Evolutionary conservation across 2,113 vertebrate genomes (phyloP).

Genomic region (Jacana jacana): DNA sequence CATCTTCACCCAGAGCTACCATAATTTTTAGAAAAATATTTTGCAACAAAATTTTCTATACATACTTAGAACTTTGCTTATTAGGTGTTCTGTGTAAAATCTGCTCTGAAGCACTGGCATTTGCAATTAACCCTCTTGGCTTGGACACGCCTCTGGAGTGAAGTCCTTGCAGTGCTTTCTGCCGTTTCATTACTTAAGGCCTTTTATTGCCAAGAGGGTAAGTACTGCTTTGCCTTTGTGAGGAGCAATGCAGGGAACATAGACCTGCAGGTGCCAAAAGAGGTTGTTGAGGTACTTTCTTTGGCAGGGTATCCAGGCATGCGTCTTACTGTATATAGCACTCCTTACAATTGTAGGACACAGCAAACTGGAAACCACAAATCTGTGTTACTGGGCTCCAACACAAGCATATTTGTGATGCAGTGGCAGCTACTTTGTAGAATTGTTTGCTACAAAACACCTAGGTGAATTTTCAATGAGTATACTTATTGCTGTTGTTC

Average conservation of each 20-base stretch:
- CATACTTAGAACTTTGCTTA: neutral
- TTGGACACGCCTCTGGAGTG: neutral
- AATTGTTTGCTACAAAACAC: neutral
- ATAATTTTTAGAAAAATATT: neutral
- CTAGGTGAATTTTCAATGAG: neutral
- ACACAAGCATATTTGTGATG: neutral
- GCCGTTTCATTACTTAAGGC: neutral
- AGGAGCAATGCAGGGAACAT: neutral
- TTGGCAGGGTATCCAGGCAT: neutral
- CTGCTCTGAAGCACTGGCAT: neutral
- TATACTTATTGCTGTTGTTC: neutral
- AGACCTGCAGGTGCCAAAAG: neutral
- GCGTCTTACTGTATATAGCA: neutral
- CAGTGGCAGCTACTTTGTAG: neutral
- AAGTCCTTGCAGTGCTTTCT: neutral
- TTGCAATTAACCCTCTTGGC: neutral
- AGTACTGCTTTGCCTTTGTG: neutral
- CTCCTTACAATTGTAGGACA: neutral
- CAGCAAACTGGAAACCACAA: neutral
- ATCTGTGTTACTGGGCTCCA: neutral
- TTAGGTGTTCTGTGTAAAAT: neutral
- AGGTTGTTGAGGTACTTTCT: neutral
- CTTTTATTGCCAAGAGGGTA: neutral
- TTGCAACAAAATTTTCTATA: neutral
- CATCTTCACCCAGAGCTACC: neutral